Conservation (phyloP, 2,888 invertebrate species). For the Xiphydria camelus region DNA sequence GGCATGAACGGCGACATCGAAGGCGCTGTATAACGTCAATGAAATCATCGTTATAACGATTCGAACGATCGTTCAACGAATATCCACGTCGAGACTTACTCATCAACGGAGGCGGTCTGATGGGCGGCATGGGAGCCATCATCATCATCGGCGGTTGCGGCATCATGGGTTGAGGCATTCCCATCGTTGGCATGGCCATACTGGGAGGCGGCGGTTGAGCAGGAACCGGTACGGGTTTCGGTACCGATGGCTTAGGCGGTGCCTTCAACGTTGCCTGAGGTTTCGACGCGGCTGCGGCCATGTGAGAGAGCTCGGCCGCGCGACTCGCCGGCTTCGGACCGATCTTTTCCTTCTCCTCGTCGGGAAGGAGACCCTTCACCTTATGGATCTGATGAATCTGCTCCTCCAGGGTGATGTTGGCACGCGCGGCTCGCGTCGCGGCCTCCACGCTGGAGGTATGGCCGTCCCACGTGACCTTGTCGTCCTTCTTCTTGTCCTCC, state of each 20-base stretch:
- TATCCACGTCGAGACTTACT: no score
- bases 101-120: constrained; percentile 65
- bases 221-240: constrained; percentile 54
- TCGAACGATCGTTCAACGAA: no score
- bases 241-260: constrained; percentile 51
- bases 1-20: constrained; percentile 56
- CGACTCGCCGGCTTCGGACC: constrained; percentile 80
- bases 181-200: constrained; percentile 54
- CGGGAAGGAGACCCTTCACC: constrained; percentile 89
- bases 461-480: constrained; percentile 97
- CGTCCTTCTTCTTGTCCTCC: constrained; percentile 82
- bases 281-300: constrained; percentile 53
- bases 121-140: constrained; percentile 65
- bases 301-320: constrained; percentile 48
- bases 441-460: constrained; percentile 97
- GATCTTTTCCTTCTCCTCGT: constrained; percentile 96
- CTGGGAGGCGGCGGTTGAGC: constrained; percentile 56
- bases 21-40: constrained; percentile 38
- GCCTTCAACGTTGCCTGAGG: constrained; percentile 53
- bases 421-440: constrained; percentile 89
- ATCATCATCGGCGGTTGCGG: constrained; percentile 66
- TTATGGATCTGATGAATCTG: constrained; percentile 98
- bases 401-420: constrained; percentile 94
- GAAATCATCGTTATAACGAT: no score
- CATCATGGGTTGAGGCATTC: constrained; percentile 61